phyloP scores from a whole-genome alignment of 2,888 invertebrate genomes.

The Acronicta leporina region DNA sequence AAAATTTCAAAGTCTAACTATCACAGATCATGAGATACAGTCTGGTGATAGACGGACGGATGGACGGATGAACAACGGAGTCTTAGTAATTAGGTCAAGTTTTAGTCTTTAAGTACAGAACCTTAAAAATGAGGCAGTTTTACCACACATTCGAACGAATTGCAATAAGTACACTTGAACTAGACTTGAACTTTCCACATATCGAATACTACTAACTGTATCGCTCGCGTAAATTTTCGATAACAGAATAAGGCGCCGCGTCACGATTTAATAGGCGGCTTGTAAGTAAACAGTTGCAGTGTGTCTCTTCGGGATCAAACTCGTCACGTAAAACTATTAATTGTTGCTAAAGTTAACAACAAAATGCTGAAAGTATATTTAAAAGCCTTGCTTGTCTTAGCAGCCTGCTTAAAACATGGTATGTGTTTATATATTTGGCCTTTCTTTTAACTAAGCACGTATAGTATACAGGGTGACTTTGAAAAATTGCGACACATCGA shows the following conservation, averaged over 20 bases:
- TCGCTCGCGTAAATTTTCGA: conserved; percentile 25
- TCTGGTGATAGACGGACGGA: no score
- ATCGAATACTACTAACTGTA: conserved; percentile 5
- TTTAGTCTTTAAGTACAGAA: no score
- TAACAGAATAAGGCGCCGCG: conserved; percentile 42
- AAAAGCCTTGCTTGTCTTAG: conserved; percentile 29
- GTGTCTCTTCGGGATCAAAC: conserved; percentile 45
- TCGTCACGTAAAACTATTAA: conserved; percentile 31
- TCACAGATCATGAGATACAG: no score
- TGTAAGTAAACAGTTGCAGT: conserved; percentile 59
- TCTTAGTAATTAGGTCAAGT: no score
- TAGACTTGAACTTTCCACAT: background rate
- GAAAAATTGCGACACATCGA: no score
- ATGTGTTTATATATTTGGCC: conserved; percentile 6
- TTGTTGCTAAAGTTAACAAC: background rate
- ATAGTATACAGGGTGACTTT: background rate
- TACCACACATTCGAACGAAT: no score
- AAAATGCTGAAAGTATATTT: conserved; percentile 37
- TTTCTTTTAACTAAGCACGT: background rate
- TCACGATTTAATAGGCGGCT: conserved; percentile 24
- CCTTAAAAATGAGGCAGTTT: no score
- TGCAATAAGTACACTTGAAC: no score
- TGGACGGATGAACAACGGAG: no score
- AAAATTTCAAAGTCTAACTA: no score
- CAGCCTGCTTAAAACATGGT: conserved; percentile 42